Percentiles rank a stretch among this genome's conserved stretches.
Conservation (phyloP, 2,797 vertebrate species). For the Gymnoscopelus microlampas region DNA sequence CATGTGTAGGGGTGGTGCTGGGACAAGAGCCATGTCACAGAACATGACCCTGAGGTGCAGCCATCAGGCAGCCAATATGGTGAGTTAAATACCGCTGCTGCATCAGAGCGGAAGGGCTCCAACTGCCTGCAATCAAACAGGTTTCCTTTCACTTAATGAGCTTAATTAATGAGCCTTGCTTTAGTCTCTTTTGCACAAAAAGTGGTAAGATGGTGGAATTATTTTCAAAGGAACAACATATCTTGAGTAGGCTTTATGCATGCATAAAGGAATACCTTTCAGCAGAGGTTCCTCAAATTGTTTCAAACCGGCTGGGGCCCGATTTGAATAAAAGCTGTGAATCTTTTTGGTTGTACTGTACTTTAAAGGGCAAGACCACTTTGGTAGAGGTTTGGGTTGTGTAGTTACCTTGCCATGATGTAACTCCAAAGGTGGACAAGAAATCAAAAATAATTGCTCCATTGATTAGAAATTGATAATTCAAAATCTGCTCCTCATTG, state of each 20-base stretch:
- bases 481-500: too few species aligned
- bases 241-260: background rate
- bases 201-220: slow-evolving; percentile 27
- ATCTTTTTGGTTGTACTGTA: too few species aligned
- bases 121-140: slow-evolving; percentile 77
- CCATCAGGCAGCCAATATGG: slow-evolving; percentile 83
- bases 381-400: too few species aligned
- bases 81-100: slow-evolving; percentile 78
- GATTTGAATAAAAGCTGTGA: background rate
- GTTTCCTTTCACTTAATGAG: slow-evolving; percentile 77
- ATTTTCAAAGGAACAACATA: slow-evolving; percentile 28
- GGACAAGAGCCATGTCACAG: slow-evolving; percentile 81
- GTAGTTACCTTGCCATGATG: too few species aligned
- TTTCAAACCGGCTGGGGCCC: background rate
- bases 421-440: too few species aligned
- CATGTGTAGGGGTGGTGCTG: slow-evolving; percentile 56
- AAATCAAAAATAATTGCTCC: too few species aligned
- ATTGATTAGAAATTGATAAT: too few species aligned
- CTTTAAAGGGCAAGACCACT: too few species aligned
- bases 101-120: slow-evolving; percentile 72
- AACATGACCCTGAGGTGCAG: slow-evolving; percentile 82
- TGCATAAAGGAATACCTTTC: background rate
- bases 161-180: slow-evolving; percentile 74
- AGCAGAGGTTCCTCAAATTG: background rate
- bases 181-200: slow-evolving; percentile 52